Percentiles rank a stretch among this genome's conserved stretches.
Conservation (phyloP, 2,888 invertebrate species). For the Apodemia hepburni region DNA sequence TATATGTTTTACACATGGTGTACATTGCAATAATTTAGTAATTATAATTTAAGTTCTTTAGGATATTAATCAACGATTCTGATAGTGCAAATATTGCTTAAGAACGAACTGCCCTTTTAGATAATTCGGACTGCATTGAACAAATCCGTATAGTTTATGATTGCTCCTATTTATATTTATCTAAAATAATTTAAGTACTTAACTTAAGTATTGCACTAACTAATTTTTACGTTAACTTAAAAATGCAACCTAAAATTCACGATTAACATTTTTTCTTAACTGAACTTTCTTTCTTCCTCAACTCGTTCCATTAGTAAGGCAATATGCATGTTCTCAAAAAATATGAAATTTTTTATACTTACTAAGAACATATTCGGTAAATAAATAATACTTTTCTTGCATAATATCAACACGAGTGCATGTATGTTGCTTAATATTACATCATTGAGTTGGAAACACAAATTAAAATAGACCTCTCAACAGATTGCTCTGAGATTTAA, state of each 20-base stretch:
- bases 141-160: neutral
- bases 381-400: neutral
- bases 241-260: neutral
- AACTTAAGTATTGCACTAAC: constrained; percentile 5
- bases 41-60: too few species aligned
- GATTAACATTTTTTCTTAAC: neutral
- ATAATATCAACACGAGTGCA: neutral
- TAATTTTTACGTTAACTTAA: neutral
- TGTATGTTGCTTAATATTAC: neutral
- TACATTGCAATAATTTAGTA: too few species aligned
- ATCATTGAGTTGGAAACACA: neutral
- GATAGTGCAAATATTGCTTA: too few species aligned
- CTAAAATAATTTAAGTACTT: constrained; percentile 1
- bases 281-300: too few species aligned
- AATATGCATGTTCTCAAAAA: neutral
- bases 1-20: too few species aligned
- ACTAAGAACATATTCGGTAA: neutral
- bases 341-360: neutral
- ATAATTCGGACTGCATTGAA: too few species aligned
- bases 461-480: constrained; percentile 1
- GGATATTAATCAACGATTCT: too few species aligned
- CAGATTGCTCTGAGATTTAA: constrained; percentile 4
- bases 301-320: neutral
- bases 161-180: neutral
- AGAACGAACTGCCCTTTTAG: too few species aligned